These are phyloP conservation scores for Bombus turneri DNA, from an alignment of 1,140 invertebrate genomes.

Conservation along the genomic window DNA sequence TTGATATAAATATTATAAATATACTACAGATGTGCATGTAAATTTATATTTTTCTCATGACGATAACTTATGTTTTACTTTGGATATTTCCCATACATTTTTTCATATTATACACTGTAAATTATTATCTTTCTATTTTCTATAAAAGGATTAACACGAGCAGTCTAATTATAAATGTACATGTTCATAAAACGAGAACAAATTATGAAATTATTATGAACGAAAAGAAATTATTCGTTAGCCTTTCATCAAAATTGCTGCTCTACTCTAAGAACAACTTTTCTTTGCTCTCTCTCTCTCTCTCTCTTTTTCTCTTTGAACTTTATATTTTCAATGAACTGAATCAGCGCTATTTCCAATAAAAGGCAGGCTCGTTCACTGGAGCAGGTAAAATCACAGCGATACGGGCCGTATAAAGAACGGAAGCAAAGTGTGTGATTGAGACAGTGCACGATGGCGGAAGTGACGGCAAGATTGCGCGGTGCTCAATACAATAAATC, in stretches of 20 bases:
- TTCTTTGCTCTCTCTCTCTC: not conserved
- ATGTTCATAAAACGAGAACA: not conserved
- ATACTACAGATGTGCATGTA: too few species aligned
- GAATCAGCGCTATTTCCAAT: slow-evolving; percentile 13
- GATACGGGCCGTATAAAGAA: slow-evolving; percentile 19
- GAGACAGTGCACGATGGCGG: slow-evolving; percentile 25
- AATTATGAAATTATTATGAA: not conserved
- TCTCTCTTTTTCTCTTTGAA: too few species aligned
- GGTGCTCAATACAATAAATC: slow-evolving; percentile 53
- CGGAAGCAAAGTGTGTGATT: slow-evolving; percentile 11
- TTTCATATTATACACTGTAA: not conserved
- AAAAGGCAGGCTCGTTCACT: not conserved
- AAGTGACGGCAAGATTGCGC: slow-evolving; percentile 38
- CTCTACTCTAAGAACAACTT: not conserved
- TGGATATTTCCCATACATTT: not conserved
- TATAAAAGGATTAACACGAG: not conserved
- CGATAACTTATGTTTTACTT: not conserved
- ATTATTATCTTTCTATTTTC: not conserved
- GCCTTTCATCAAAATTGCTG: too few species aligned
- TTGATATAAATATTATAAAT: too few species aligned
- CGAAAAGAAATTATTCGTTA: too few species aligned
- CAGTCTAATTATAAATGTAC: not conserved
- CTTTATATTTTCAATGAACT: not conserved
- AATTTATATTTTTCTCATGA: too few species aligned
- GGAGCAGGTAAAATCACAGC: slow-evolving; percentile 1